phyloP scores from a whole-genome alignment of 2,113 vertebrate species.

The Phalacrocorax aristotelis region DNA sequence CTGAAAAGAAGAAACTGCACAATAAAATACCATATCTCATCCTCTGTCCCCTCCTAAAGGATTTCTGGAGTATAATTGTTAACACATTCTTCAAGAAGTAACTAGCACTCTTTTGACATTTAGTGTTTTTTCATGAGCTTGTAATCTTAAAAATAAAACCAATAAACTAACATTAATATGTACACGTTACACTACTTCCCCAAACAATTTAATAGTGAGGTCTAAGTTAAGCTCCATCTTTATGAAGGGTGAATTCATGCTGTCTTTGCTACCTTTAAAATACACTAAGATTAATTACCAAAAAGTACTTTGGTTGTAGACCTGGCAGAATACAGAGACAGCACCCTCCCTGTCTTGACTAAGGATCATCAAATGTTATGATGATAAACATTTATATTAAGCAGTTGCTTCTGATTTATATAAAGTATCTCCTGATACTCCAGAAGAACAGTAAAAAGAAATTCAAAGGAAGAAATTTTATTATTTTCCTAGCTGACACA shows the following conservation, averaged over 20 bases:
- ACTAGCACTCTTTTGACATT: not conserved
- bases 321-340: not conserved
- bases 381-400: not conserved
- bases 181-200: not conserved
- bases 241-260: not conserved
- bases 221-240: not conserved
- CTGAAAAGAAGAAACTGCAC: not conserved
- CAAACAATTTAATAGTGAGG: not conserved
- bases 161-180: not conserved
- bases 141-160: not conserved
- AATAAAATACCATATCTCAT: constrained; percentile 36
- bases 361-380: not conserved
- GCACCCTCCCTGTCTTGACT: not conserved
- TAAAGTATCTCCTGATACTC: not conserved
- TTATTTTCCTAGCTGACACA: not conserved
- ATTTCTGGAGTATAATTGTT: constrained; percentile 42
- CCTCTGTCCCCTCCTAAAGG: constrained; percentile 66
- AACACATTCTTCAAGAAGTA: not conserved
- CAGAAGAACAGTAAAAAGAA: not conserved
- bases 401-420: not conserved
- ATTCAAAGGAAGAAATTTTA: not conserved
- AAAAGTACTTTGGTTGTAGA: not conserved
- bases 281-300: not conserved
- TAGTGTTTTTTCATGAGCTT: not conserved
- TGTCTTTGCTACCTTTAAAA: not conserved